These are phyloP conservation scores for Aphyosemion australe DNA, from an alignment of 2,113 vertebrate genomes.

Conservation along the genomic window DNA sequence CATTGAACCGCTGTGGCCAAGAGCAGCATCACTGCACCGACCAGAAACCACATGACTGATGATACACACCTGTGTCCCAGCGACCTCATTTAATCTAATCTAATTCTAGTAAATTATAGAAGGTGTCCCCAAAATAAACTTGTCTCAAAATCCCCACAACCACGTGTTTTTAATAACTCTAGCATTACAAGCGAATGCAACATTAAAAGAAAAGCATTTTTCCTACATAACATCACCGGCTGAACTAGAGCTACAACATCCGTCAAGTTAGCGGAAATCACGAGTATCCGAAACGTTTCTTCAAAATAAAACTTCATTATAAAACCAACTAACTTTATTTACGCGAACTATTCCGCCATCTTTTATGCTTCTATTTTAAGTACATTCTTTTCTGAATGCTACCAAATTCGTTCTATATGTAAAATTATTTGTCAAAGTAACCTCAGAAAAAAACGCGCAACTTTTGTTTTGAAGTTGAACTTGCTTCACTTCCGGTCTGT, in stretches of 20 bases:
- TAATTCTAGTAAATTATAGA: not conserved
- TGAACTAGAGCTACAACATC: not conserved
- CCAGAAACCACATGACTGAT: not conserved
- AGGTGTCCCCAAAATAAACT: not conserved
- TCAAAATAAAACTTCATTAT: conserved; percentile 40
- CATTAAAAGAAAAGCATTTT: not conserved
- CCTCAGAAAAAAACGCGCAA: not conserved
- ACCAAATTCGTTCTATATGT: rapidly evolving
- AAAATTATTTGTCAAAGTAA: too few relatives aligned
- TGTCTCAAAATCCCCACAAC: not conserved
- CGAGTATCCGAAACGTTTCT: not conserved
- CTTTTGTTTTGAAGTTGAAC: conserved; percentile 20
- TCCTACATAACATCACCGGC: conserved; percentile 1
- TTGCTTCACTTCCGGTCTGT: conserved; percentile 27
- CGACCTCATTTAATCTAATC: not conserved
- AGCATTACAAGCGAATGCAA: not conserved
- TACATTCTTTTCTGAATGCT: not conserved
- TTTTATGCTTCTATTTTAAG: rapidly evolving
- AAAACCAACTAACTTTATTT: too few relatives aligned
- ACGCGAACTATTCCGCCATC: not conserved
- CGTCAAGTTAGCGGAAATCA: conserved; percentile 6
- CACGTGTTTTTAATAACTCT: not conserved
- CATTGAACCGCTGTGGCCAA: not conserved
- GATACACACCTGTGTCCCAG: conserved; percentile 19
- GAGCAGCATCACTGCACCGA: not conserved